Conservation (phyloP, 2,888 invertebrate genomes). For the Drosophila crucigera region DNA sequence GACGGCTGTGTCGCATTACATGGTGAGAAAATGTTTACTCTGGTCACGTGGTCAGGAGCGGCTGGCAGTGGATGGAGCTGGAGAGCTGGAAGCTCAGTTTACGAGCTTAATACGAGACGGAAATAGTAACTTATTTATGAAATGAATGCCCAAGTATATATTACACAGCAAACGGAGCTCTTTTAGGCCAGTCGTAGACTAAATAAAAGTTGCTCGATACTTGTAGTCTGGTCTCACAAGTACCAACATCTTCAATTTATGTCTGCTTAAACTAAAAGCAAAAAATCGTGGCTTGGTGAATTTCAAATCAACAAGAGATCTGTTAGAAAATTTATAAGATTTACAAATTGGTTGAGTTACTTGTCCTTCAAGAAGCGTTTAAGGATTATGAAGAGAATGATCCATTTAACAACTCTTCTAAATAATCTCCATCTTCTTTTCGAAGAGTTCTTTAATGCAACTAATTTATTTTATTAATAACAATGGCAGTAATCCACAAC, state of each 20-base stretch:
- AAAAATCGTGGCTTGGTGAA: not conserved
- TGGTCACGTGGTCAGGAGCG: constrained; percentile 56
- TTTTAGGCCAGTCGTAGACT: not conserved
- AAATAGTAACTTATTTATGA: constrained; percentile 47
- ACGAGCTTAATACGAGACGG: constrained; percentile 28
- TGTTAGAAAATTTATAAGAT: not conserved
- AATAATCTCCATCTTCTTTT: not conserved
- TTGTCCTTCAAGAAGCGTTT: not conserved
- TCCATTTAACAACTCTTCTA: not conserved
- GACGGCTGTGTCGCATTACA: constrained; percentile 55
- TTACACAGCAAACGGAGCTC: not conserved
- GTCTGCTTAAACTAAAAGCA: not conserved
- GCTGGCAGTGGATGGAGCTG: not conserved
- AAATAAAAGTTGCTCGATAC: not conserved
- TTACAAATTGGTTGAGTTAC: not conserved
- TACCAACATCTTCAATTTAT: not conserved
- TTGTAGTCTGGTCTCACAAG: not conserved
- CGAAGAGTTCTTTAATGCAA: not conserved
- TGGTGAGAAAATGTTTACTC: constrained; percentile 46
- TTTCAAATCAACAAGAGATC: not conserved
- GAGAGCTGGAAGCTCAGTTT: constrained; percentile 6
- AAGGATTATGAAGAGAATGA: rapidly evolving
- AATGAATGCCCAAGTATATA: constrained; percentile 17
- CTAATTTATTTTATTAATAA: not conserved
- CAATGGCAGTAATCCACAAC: not conserved